Evolutionary conservation across 2,888 invertebrate species (phyloP).

Genomic region (Calliopum simillimum): DNA sequence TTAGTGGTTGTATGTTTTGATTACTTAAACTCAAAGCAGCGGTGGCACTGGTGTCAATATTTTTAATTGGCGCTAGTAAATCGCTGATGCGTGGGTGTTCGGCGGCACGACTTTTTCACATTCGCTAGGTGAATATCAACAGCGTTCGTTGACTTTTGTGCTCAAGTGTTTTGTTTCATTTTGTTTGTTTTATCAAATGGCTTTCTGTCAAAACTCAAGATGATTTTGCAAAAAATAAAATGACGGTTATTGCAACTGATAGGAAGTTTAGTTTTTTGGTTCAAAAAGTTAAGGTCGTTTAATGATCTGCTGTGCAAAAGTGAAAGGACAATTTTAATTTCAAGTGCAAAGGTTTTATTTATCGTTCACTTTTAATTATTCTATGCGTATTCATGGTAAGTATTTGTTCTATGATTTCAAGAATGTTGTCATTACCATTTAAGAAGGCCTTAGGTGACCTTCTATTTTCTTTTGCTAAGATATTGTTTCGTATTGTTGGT

Average conservation of each 20-base stretch:
- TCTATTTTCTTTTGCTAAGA: no score
- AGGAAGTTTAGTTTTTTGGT: not conserved
- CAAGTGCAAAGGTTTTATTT: constrained; percentile 7
- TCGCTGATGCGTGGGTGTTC: not conserved
- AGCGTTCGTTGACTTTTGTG: not conserved
- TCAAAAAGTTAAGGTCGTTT: not conserved
- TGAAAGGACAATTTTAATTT: constrained; percentile 8
- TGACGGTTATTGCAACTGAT: not conserved
- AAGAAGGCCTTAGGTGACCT: no score
- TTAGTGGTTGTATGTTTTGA: constrained; percentile 20
- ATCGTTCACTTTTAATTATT: no score
- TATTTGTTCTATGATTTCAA: no score
- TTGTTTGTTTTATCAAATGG: not conserved
- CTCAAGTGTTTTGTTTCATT: not conserved
- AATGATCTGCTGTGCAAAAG: not conserved
- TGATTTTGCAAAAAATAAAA: constrained; percentile 9
- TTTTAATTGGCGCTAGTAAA: not conserved
- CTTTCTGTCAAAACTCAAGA: not conserved
- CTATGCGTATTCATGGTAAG: no score
- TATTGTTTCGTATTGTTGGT: no score
- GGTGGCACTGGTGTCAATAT: not conserved
- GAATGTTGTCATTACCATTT: no score
- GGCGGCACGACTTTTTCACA: constrained; percentile 1
- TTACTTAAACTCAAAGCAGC: not conserved
- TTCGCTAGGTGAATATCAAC: not conserved